These are phyloP conservation scores for Hirtodrosophila cameraria DNA, from an alignment of 2,888 invertebrate genomes.

Conservation along the genomic window DNA sequence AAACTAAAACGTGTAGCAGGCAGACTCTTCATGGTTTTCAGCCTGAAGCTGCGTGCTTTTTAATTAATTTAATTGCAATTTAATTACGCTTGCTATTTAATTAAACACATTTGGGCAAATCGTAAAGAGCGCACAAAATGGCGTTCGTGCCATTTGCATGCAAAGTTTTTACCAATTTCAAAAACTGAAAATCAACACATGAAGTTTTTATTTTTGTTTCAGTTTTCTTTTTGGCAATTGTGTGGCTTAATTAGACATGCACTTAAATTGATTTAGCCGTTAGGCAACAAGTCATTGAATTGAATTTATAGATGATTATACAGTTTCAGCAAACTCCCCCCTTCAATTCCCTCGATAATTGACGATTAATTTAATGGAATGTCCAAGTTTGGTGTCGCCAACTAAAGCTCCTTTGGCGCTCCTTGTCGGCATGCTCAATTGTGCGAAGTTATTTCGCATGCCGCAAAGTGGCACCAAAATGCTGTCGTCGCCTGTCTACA, in stretches of 20 bases:
- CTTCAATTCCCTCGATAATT: slow-evolving; percentile 73
- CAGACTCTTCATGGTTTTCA: slow-evolving; percentile 48
- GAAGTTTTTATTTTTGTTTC: too few species aligned
- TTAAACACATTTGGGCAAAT: slow-evolving; percentile 76
- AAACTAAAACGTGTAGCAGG: slow-evolving; percentile 58
- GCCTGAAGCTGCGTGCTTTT: slow-evolving; percentile 72
- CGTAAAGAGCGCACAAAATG: too few species aligned
- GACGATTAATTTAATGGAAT: slow-evolving; percentile 81
- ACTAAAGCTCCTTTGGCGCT: slow-evolving; percentile 12
- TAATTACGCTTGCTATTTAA: slow-evolving; percentile 82
- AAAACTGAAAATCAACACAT: slow-evolving; percentile 45
- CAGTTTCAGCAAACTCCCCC: slow-evolving; percentile 7
- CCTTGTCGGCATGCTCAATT: slow-evolving; percentile 76
- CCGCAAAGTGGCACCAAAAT: slow-evolving; percentile 79
- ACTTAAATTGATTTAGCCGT: slow-evolving; percentile 65
- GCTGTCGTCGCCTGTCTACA: slow-evolving; percentile 63
- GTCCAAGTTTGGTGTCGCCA: slow-evolving; percentile 76
- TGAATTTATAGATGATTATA: slow-evolving; percentile 45
- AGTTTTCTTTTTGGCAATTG: slow-evolving; percentile 51
- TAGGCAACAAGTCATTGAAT: slow-evolving; percentile 23
- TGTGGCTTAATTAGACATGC: slow-evolving; percentile 72
- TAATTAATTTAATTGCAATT: slow-evolving; percentile 82
- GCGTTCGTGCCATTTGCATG: slow-evolving; percentile 72
- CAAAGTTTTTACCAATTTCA: slow-evolving; percentile 49
- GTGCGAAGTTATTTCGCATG: slow-evolving; percentile 80